Base-by-base conservation (phyloP, 2,888 invertebrate genomes). In the Aromia moschata region DNA sequence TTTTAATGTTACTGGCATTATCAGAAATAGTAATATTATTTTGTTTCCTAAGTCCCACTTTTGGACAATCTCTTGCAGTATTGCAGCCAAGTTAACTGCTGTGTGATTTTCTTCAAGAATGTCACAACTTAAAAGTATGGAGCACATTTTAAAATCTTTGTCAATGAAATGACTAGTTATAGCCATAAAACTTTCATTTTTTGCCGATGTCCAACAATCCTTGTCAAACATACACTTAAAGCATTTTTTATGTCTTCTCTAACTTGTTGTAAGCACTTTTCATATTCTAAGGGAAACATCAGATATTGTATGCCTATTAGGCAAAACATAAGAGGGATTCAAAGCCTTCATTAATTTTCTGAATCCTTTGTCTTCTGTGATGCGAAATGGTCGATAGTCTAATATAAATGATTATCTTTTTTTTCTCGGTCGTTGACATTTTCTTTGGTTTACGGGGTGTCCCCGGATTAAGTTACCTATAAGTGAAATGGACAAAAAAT, bases 181-280 rank as follows among this genome's bases (percentile, higher is more conserved):
- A 1, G 44, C 58, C 16, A 62, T 33, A 49, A 54, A 62, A 38
- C 52, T 56, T 33, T 62, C 53, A 43, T 43, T 56, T 11, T 45
- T 47, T 20, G 12, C 11, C 1, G 59, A 56, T 9, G 64, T 64
- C 59, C 64, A 64, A 14, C 56, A 55, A 25, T 64, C 64, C 18
- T 53, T 57, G n/a, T 59, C 62, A n/a, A 64, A n/a, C 18, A 44
- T 59, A 25, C 25, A 25, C 4, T 4, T 9, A 5, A 25, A 9
- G 9, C 25, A 25, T 25, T 25, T 25, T 25, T 25, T 25, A 16
- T n/a, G n/a, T 37, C 18, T 14, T 44, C 36, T 52, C 36, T 45
- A 14, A 25, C 17, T 9, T 46, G 11, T 18, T 20, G 5, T 18
- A 53, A 33, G 18, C 49, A 49, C 11, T 25, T 46, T 33, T 64